phyloP scores from a whole-genome alignment of 2,888 invertebrate species.

The Lasioglossum morio region DNA sequence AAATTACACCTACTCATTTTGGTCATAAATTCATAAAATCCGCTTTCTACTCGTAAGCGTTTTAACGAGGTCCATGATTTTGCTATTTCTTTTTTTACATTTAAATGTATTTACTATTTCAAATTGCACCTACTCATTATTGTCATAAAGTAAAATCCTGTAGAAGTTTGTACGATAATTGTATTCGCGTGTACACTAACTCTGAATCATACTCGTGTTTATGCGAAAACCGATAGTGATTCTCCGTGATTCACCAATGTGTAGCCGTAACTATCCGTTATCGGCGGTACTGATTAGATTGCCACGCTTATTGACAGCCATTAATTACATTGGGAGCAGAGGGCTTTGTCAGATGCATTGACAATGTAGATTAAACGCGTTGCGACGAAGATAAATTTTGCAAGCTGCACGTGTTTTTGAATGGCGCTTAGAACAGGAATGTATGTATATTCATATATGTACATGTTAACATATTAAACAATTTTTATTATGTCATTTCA shows the following conservation, averaged over 20 bases:
- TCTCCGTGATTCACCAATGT: neutral
- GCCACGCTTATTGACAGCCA: neutral
- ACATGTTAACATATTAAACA: neutral
- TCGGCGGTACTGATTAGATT: slow-evolving; percentile 2
- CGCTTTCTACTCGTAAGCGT: too few species aligned
- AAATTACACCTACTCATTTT: too few species aligned
- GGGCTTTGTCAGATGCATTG: neutral
- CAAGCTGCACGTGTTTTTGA: neutral
- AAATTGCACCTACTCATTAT: too few species aligned
- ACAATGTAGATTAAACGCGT: neutral
- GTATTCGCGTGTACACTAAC: neutral
- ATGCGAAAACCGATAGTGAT: neutral
- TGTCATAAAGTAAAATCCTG: too few species aligned
- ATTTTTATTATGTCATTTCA: neutral
- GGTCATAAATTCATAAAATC: too few species aligned
- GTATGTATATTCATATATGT: neutral
- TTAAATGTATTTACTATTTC: too few species aligned
- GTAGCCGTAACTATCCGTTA: neutral
- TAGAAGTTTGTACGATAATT: neutral
- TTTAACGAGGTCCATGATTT: too few species aligned
- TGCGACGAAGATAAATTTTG: neutral
- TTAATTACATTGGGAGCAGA: neutral
- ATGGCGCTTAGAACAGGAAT: neutral
- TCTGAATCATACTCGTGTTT: neutral
- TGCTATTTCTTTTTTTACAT: too few species aligned